These are phyloP conservation scores for Baronia brevicornis DNA, from an alignment of 2,888 invertebrate genomes.

Conservation along the genomic window DNA sequence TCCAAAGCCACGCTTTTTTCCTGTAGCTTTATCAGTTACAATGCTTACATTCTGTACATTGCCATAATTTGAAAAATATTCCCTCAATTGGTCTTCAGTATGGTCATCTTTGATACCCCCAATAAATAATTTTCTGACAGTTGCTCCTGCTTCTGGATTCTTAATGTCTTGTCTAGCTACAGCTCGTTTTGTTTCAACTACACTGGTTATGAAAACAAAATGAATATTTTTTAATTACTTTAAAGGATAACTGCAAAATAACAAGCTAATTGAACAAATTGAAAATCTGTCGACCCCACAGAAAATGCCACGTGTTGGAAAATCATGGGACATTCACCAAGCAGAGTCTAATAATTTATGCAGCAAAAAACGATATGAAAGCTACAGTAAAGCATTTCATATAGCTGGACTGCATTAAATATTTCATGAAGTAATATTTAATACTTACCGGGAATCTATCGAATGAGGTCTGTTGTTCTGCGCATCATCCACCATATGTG, in stretches of 20 bases:
- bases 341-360: constrained; percentile 50
- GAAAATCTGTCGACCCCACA: constrained; percentile 48
- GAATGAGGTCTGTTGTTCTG: constrained; percentile 93
- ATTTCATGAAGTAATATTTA: neutral
- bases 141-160: constrained; percentile 93
- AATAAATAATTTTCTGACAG: constrained; percentile 95
- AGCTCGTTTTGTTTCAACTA: constrained; percentile 97
- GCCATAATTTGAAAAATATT: constrained; percentile 90
- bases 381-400: constrained; percentile 39
- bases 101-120: constrained; percentile 96
- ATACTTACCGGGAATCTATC: constrained; percentile 86
- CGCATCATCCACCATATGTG: constrained; percentile 97
- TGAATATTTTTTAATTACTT: no score
- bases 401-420: constrained; percentile 61
- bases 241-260: no score
- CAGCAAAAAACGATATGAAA: constrained; percentile 67
- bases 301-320: constrained; percentile 63
- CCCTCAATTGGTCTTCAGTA: constrained; percentile 91
- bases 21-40: constrained; percentile 93
- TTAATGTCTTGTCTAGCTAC: constrained; percentile 95
- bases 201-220: constrained; percentile 54
- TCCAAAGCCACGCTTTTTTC: constrained; percentile 96
- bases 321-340: constrained; percentile 62
- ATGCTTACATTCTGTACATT: constrained; percentile 89
- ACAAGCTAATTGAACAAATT: constrained; percentile 4